A percentile compares a stretch with the other conserved stretches of the same genome.
Conservation (phyloP, 2,797 vertebrate genomes). For the Sylvilagus floridanus region DNA sequence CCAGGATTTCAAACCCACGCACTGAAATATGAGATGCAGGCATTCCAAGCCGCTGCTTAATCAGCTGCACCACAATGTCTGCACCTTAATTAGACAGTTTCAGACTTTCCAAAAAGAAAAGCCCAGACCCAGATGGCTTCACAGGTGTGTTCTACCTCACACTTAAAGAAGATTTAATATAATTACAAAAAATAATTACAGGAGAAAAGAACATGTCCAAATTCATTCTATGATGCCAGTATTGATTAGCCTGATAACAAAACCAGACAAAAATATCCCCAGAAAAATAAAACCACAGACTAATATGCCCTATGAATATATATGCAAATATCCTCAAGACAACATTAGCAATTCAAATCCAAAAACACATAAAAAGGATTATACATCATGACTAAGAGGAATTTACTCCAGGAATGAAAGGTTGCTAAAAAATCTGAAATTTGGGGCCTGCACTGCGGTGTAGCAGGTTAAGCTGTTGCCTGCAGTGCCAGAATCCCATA, state of each 20-base stretch:
- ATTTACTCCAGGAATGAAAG: slow-evolving; percentile 10
- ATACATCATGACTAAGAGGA: neutral
- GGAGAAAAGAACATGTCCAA: neutral
- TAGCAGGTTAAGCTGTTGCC: too few relatives aligned
- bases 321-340: neutral
- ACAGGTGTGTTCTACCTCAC: neutral
- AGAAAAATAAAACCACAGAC: neutral
- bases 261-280: neutral
- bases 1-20: too few relatives aligned
- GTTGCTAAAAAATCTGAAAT: slow-evolving; percentile 23
- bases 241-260: neutral
- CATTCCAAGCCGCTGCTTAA: too few relatives aligned
- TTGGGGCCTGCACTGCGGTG: too few relatives aligned
- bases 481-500: too few relatives aligned
- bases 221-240: neutral
- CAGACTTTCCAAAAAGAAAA: neutral
- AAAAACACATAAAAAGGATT: neutral
- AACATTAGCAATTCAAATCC: neutral
- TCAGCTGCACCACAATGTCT: too few relatives aligned
- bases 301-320: neutral
- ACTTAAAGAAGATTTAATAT: neutral
- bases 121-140: neutral
- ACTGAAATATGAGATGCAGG: too few relatives aligned
- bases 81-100: too few relatives aligned
- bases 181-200: slow-evolving; percentile 37